A percentile compares a stretch with the other conserved stretches of the same genome.
Conservation (phyloP, 2,888 invertebrate species). For the Lasioglossum villosulum region DNA sequence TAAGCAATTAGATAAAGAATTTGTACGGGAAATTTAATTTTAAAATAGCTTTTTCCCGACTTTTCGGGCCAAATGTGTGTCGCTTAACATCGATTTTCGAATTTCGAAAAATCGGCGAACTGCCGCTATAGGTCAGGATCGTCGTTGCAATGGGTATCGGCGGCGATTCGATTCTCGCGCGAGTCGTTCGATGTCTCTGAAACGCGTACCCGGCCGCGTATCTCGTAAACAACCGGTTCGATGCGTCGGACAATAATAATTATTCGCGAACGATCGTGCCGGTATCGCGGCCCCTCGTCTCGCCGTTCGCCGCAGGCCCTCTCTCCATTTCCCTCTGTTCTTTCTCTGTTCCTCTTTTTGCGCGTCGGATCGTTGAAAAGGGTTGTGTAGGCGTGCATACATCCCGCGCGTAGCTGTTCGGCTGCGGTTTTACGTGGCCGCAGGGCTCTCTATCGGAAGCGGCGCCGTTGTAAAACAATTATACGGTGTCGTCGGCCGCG, state of each 20-base stretch:
- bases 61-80: too few relatives aligned
- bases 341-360: slow-evolving; percentile 21
- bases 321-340: background rate
- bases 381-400: slow-evolving; percentile 58
- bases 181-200: slow-evolving; percentile 40
- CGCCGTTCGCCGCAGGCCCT: background rate
- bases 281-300: background rate
- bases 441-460: slow-evolving; percentile 62
- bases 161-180: slow-evolving; percentile 50
- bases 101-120: background rate
- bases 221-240: slow-evolving; percentile 66
- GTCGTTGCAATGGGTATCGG: slow-evolving; percentile 8
- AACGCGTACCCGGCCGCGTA: slow-evolving; percentile 31
- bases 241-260: slow-evolving; percentile 67
- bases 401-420: slow-evolving; percentile 52
- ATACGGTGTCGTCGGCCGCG: slow-evolving; percentile 80
- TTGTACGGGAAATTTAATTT: background rate
- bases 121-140: background rate
- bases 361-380: slow-evolving; percentile 46
- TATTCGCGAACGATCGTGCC: slow-evolving; percentile 59
- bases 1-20: background rate
- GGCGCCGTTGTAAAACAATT: slow-evolving; percentile 83
- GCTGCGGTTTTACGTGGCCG: slow-evolving; percentile 71
- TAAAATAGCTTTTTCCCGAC: too few relatives aligned
- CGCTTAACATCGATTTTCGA: background rate